A percentile compares a stretch with the other conserved stretches of the same genome.
phyloP scores from a whole-genome alignment of 2,797 vertebrate genomes.

The Syncerus caffer region DNA sequence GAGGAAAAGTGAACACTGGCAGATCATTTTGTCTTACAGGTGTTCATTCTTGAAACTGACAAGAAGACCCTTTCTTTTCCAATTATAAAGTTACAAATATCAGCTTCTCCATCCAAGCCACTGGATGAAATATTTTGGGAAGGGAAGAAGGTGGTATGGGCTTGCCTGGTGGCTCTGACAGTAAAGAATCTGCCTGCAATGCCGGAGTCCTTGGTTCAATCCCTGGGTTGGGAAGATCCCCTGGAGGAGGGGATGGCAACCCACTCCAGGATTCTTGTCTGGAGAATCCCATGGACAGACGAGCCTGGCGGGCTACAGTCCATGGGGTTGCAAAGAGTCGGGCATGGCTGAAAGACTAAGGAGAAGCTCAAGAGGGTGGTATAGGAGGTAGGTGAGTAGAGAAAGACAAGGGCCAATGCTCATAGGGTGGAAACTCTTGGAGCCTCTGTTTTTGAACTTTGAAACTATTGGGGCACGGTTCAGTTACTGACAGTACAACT shows the following conservation, averaged over 20 bases:
- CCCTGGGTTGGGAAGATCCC: neutral
- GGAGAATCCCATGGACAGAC: neutral
- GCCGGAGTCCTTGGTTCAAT: neutral
- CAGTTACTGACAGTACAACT: neutral
- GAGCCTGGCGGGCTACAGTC: neutral
- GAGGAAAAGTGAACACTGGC: neutral
- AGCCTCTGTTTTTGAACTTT: neutral
- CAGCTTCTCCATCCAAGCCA: neutral
- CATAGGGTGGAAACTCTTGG: neutral
- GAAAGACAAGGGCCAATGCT: neutral
- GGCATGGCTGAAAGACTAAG: neutral
- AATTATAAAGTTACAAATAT: neutral
- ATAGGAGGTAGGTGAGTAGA: neutral
- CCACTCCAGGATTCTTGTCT: neutral
- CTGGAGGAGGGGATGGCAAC: neutral
- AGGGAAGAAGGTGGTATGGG: neutral
- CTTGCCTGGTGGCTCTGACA: neutral
- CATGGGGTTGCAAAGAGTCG: neutral
- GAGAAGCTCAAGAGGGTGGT: neutral
- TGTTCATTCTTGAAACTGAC: neutral
- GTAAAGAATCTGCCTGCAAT: neutral
- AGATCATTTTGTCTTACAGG: neutral
- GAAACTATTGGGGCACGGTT: neutral
- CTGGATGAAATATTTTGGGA: neutral
- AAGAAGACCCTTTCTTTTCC: neutral